Evolutionary conservation across 2,797 vertebrate genomes (phyloP), one percentile per base, ranked within the genome.

Genomic region (Coregonus sp.): DNA sequence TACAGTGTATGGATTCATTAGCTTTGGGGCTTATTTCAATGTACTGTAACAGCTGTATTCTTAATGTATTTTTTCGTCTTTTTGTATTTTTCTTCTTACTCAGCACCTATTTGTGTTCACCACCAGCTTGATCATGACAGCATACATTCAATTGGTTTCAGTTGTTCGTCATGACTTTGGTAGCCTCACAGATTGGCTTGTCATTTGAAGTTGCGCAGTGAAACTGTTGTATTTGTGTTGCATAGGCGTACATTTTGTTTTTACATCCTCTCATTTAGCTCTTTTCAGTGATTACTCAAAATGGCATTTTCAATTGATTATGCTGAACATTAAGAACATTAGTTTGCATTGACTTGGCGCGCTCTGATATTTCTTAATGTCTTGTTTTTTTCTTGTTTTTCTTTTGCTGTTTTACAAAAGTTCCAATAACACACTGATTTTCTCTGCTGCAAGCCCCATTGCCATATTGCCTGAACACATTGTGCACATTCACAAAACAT

Each of bases 11-110:
- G 65, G 81, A 80, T 86, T 86, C 84, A 88, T 91, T 89, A 93
- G 89, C 89, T 90, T 90, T 85, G 74, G 78, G 90, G 86, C 86
- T 91, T 91, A 77, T 79, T 29, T 86, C 77, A 79, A 70, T 81
- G 78, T 74, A 74, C 68, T 72, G 70, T 11, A 11, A 47, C 9
- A 47, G 78, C 78, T 85, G 73, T 83, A 81, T 84, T 77, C 79
- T 82, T 71, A 7, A 25, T 25, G 25, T 25, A 25, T 25, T 25
- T 51, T n/a, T 14, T 18, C 78, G 79, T 81, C 82, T 50, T 75
- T 59, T 15, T 81, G 79, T 40, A 72, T 79, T 52, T 75, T 51
- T 84, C 37, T 71, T 80, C 78, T 35, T 74, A 85, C 86, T 72
- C 76, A 83, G n/a, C 78, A 63, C 75, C 82, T 75, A n/a, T 59